These are phyloP conservation scores for Ifrita kowaldi DNA, from an alignment of 2,113 vertebrate genomes.

Conservation along the genomic window DNA sequence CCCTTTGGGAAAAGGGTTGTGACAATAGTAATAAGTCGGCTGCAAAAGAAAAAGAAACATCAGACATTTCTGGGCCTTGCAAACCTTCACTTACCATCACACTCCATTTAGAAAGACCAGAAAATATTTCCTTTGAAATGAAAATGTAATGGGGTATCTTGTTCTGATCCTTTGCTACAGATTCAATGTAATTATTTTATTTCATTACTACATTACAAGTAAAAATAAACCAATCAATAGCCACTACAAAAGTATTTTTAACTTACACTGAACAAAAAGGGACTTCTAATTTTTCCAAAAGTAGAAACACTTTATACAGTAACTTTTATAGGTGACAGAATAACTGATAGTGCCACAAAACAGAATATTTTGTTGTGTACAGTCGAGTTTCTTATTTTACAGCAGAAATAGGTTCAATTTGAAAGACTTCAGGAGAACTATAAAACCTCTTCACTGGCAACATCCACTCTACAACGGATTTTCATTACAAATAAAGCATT, in stretches of 20 bases:
- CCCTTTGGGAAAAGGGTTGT: constrained; percentile 98
- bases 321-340: background rate
- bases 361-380: background rate
- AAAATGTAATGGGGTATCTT: background rate
- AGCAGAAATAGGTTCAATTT: background rate
- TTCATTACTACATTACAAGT: background rate
- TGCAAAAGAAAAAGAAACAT: constrained; percentile 68
- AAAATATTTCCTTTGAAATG: background rate
- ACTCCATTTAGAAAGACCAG: background rate
- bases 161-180: background rate
- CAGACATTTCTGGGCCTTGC: background rate
- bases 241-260: background rate
- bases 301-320: background rate
- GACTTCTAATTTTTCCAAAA: background rate
- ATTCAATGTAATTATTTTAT: background rate
- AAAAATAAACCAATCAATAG: background rate
- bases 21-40: constrained; percentile 94
- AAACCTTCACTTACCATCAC: background rate
- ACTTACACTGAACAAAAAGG: background rate
- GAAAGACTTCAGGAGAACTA: background rate
- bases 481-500: background rate
- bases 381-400: background rate
- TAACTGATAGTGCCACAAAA: background rate
- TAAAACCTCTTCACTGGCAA: background rate
- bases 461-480: background rate